Evolutionary conservation across 2,113 vertebrate genomes (phyloP).

Genomic region (Actinemys pallida): DNA sequence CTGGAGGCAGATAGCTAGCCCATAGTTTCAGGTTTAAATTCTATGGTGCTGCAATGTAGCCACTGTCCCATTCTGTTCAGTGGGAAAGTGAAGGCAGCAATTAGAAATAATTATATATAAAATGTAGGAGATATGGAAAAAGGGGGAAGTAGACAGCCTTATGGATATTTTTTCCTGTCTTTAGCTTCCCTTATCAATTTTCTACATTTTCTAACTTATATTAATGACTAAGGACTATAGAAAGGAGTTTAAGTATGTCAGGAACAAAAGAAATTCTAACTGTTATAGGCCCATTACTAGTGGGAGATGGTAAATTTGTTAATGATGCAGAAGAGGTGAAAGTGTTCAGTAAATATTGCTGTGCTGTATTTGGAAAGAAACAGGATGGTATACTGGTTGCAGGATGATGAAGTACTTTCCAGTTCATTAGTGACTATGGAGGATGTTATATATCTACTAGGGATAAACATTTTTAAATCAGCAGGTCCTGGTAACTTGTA

Average conservation of each 20-base stretch:
- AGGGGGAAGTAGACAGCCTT: not conserved
- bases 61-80: not conserved
- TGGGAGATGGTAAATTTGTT: not conserved
- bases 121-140: not conserved
- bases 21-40: not conserved
- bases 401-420: not conserved
- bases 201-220: not conserved
- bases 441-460: not conserved
- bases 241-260: not conserved
- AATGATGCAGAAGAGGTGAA: not conserved
- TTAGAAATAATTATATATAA: not conserved
- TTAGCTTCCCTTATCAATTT: not conserved
- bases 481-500: not conserved
- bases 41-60: not conserved
- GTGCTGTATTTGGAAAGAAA: not conserved
- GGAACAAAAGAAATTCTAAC: not conserved
- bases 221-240: not conserved
- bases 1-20: not conserved
- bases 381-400: not conserved
- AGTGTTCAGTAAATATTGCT: not conserved
- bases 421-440: not conserved
- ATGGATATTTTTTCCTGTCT: not conserved
- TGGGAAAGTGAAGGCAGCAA: not conserved
- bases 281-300: not conserved
- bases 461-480: not conserved